Evolutionary conservation across 2,888 invertebrate genomes (phyloP).

Genomic region (Drosophila stalkeri): DNA sequence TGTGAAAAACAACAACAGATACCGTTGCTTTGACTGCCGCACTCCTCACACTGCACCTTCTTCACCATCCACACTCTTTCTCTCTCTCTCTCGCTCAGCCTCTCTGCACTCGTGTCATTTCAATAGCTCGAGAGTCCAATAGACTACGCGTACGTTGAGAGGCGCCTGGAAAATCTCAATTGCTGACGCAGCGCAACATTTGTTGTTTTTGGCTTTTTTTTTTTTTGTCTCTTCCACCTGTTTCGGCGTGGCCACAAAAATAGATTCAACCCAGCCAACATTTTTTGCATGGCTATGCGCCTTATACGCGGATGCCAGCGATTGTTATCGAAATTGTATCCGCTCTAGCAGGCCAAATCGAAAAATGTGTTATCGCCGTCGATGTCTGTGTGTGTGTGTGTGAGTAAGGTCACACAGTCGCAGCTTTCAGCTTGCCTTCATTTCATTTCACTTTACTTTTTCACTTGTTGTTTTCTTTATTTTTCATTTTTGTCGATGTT

Average conservation of each 20-base stretch:
- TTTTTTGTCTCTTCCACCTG: conserved; percentile 62
- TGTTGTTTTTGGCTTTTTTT: conserved; percentile 30
- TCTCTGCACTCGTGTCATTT: background rate
- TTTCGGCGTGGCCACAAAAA: conserved; percentile 45
- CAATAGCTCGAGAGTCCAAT: conserved; percentile 19
- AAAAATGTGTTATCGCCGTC: conserved; percentile 41
- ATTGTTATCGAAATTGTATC: conserved; percentile 73
- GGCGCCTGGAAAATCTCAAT: conserved; percentile 67
- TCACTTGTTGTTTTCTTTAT: background rate
- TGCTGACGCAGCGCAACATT: conserved; percentile 61
- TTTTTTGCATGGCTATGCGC: conserved; percentile 24
- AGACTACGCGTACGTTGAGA: conserved; percentile 8
- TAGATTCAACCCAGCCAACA: conserved; percentile 63
- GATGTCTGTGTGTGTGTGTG: background rate
- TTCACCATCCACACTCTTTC: background rate
- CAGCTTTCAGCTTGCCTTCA: background rate
- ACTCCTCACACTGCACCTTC: background rate
- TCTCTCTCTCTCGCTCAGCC: background rate
- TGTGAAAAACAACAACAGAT: conserved; percentile 47
- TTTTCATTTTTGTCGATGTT: background rate
- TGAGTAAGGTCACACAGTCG: conserved; percentile 35
- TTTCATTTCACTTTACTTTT: conserved; percentile 7
- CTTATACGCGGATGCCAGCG: conserved; percentile 45
- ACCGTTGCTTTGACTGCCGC: background rate
- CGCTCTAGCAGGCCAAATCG: conserved; percentile 52